Percentiles rank a stretch among this genome's conserved stretches.
phyloP scores from a whole-genome alignment of 2,113 vertebrate genomes.

The Cyprinodon brontotheroides region DNA sequence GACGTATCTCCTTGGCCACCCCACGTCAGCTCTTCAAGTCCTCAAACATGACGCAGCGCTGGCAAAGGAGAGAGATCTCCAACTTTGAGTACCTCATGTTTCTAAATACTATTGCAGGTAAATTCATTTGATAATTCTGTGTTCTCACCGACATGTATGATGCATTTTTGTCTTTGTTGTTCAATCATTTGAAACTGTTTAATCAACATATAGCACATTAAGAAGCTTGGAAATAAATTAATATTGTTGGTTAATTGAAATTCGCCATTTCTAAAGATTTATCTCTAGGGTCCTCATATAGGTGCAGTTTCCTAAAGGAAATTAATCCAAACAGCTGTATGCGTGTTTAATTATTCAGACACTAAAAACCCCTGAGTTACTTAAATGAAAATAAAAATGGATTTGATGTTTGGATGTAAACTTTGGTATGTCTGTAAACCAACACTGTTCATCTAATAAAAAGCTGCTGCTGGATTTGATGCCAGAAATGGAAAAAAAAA shows the following conservation, averaged over 20 bases:
- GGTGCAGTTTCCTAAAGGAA: no score
- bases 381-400: not conserved
- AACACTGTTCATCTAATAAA: not conserved
- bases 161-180: not conserved
- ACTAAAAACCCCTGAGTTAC: not conserved
- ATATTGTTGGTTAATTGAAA: no score
- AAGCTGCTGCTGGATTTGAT: no score
- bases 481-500: not conserved
- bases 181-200: not conserved
- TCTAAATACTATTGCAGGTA: slow-evolving; percentile 99
- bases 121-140: slow-evolving; percentile 18
- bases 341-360: no score
- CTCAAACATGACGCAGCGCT: slow-evolving; percentile 99
- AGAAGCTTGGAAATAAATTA: no score
- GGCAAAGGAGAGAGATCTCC: slow-evolving; percentile 98
- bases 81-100: slow-evolving; percentile 99
- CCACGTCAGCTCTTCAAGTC: slow-evolving; percentile 99
- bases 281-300: no score
- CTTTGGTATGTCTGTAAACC: not conserved
- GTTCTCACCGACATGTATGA: not conserved
- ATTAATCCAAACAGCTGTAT: no score
- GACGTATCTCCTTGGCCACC: slow-evolving; percentile 96
- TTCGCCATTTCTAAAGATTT: no score
- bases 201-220: not conserved
- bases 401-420: not conserved